Conservation (phyloP, 2,797 vertebrate species). For the Hipposideros larvatus region DNA sequence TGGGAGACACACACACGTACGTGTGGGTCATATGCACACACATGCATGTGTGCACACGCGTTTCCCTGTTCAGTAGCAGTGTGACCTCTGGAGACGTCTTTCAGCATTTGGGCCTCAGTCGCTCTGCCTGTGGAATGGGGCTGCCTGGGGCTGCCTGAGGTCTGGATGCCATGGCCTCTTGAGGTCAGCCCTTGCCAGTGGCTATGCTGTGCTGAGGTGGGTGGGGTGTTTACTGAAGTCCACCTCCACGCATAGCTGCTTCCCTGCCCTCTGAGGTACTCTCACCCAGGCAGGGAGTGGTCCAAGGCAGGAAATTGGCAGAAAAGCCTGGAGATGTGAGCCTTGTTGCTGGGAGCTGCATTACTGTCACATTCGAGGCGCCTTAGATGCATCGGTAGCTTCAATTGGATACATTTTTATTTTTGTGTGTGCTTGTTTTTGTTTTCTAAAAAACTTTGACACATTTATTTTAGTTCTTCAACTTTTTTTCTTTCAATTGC, state of each 20-base stretch:
- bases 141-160: not conserved
- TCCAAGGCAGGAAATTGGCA: not conserved
- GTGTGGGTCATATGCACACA: rapidly evolving
- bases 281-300: not conserved
- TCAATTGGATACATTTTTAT: not conserved
- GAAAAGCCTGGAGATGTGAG: not conserved
- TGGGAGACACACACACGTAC: rapidly evolving
- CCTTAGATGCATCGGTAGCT: not conserved
- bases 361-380: not conserved
- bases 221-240: not conserved
- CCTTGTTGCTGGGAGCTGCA: not conserved
- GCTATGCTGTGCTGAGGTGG: rapidly evolving
- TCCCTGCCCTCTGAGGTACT: not conserved
- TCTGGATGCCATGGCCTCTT: not conserved
- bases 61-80: not conserved
- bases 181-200: not conserved
- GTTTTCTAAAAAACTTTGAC: conserved; percentile 26
- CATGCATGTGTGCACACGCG: rapidly evolving
- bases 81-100: not conserved
- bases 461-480: not conserved
- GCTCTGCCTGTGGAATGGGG: not conserved
- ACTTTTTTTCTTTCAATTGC: not conserved
- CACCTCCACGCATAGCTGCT: not conserved
- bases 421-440: not conserved
- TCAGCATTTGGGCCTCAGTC: not conserved